Percentiles rank a stretch among this genome's conserved stretches.
Evolutionary conservation across 2,888 invertebrate genomes (phyloP).

Genomic region (Hecatera dysodea): DNA sequence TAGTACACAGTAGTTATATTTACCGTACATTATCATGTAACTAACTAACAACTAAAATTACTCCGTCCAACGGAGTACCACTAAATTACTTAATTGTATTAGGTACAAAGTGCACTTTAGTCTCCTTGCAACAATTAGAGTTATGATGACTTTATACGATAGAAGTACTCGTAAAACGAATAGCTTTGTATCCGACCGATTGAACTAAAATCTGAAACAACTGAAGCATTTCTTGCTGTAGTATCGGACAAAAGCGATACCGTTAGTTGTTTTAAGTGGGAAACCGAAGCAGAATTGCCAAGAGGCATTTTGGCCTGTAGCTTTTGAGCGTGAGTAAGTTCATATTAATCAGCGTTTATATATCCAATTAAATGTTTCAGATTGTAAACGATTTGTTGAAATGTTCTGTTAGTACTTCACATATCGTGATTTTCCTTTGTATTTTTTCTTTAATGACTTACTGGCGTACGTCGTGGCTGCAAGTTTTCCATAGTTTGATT

Average conservation of each 20-base stretch:
- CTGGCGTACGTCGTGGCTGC: no score
- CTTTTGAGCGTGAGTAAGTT: not conserved
- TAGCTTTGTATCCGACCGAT: conserved; percentile 14
- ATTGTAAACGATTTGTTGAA: not conserved
- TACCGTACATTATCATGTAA: no score
- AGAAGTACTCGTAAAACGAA: no score
- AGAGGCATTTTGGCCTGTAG: conserved; percentile 3
- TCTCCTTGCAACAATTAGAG: not conserved
- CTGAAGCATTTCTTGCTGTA: not conserved
- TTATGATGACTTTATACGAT: not conserved
- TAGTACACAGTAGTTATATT: no score
- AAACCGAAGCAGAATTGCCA: conserved; percentile 13
- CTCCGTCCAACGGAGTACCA: not conserved
- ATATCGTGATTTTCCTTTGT: no score
- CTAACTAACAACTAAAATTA: not conserved
- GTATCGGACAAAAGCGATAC: conserved; percentile 11
- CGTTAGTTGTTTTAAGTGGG: conserved; percentile 10
- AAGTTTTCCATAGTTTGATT: no score
- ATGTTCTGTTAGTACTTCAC: no score
- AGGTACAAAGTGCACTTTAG: not conserved
- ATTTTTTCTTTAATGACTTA: no score
- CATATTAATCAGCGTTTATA: not conserved
- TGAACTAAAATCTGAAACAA: conserved; percentile 11
- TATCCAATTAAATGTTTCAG: not conserved
- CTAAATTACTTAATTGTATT: not conserved